A percentile compares a stretch with the other conserved stretches of the same genome.
Conservation (phyloP, 2,888 invertebrate species). For the Rhynchonema sp. region DNA sequence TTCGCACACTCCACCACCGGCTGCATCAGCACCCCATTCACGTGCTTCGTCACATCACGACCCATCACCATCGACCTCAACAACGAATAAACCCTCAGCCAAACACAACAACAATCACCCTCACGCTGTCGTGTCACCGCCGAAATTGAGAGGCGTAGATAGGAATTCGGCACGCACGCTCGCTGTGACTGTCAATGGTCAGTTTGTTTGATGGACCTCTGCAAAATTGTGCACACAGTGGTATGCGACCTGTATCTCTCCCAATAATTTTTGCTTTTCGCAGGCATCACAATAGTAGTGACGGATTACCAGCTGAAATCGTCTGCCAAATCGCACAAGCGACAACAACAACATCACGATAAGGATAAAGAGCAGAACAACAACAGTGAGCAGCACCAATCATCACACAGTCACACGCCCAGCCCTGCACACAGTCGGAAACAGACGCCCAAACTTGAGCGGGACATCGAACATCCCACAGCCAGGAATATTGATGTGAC, state of each 20-base stretch:
- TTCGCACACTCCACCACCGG: background rate
- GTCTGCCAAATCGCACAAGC: too few relatives aligned
- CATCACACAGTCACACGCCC: background rate
- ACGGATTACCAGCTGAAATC: conserved; percentile 53
- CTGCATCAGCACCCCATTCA: too few relatives aligned
- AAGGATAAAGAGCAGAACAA: background rate
- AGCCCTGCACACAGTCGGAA: background rate
- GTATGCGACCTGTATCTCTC: too few relatives aligned
- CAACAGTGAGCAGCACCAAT: background rate
- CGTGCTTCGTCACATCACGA: too few relatives aligned
- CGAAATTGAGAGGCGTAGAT: conserved; percentile 50
- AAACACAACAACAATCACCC: background rate
- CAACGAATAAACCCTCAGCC: too few relatives aligned
- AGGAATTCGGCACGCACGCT: conserved; percentile 74
- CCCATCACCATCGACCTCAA: too few relatives aligned
- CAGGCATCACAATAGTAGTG: conserved; percentile 83
- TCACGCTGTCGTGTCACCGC: background rate
- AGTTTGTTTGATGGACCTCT: too few relatives aligned
- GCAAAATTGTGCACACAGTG: too few relatives aligned
- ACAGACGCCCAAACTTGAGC: background rate
- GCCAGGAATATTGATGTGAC: too few relatives aligned
- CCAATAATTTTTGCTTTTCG: too few relatives aligned
- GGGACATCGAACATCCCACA: too few relatives aligned
- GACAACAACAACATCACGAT: conserved; percentile 9
- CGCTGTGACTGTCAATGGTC: conserved; percentile 89